Evolutionary conservation across 2,888 invertebrate genomes (phyloP), one percentile per base, ranked within the genome.

Genomic region (Diadegma fenestrale): DNA sequence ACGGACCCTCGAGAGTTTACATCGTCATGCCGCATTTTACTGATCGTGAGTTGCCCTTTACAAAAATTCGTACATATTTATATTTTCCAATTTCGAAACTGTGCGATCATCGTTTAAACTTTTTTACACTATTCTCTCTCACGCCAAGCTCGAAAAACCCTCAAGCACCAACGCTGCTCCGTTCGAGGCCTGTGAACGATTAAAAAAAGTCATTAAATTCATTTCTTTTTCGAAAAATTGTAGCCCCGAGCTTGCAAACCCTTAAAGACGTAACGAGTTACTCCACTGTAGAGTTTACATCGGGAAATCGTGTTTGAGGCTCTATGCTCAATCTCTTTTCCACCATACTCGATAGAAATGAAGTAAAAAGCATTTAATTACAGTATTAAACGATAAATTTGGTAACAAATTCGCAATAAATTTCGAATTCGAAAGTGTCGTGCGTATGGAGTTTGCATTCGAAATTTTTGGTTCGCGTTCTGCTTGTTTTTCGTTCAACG

Each of bases 21-120:
- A 87, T 91, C 41, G 76, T 89, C 19, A 81, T 75, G 19, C 82
- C 89, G 3, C 48, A 37, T 12, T 72, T 66, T 26, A 63, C 64
- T 58, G n/a, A 58, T 19, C 26, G 86, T 86, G 80, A 82, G 84
- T 82, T 54, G 17, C 6, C 14, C 26, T 19, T 41, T 5, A 19
- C 37, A 5, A 33, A 48, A 30, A 19, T 12, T 48, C 22, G 33
- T 33, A n/a, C n/a, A n/a, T n/a, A 33, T 63, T 14, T 69, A 12
- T 63, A 12, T 26, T 63, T 6, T 54, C 22, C 7, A 54, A 10
- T 22, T 54, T 54, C 7, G 10, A 22, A 22, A 22, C 10, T 54
- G n/a, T n/a, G n/a, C n/a, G n/a, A n/a, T n/a, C 93, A 93, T 93
- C 69, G 86, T 90, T 37, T 5, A 17, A 26, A 10, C 2, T 30